Base-by-base conservation (phyloP, 2,888 invertebrate genomes). In the Gnatocerus cornutus region DNA sequence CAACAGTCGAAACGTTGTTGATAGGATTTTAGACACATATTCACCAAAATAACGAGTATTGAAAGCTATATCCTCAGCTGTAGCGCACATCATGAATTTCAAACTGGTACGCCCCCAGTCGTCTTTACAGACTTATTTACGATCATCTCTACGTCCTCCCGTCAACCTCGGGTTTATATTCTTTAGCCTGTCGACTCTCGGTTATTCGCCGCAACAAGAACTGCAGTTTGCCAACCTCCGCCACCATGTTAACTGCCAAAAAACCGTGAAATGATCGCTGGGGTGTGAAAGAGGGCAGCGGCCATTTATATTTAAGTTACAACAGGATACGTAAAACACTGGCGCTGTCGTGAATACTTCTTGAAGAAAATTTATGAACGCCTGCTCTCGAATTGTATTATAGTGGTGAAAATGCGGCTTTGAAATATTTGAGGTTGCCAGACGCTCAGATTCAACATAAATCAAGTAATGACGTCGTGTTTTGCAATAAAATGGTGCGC, bases 291-390 rank as follows among this genome's bases (percentile, higher is more conserved):
- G 56, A 70, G 66, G 66, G 56, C 61, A 66, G 50, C 70, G 66
- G 56, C 62, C 66, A 62, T 70, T 70, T 70, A 69, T 66, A 65
- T 61, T 69, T 69, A 61, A 69, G 65, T 69, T 61, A 67, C 62
- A 67, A 62, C 52, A 61, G 66, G 62, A 70, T 70, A 52, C 70
- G 70, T 70, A 67, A 70, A 70, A 67, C 66, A 70, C 62, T 70
- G 66, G 62, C 67, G 70, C 56, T 70, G 70, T 70, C 70, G 70
- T 70, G 66, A 69, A 70, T 70, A 70, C 67, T 67, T 70, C 70
- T 70, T 62, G 70, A 66, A 59, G 66, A 67, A 62, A 62, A 70
- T 70, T 70, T 70, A 70, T 50, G 58, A 27, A 16, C 62, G 70
- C 62, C 70, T 70, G 70, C 70, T 70, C 67, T 56, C 27, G 70